Percentiles rank a stretch among this genome's conserved stretches.
Conservation (phyloP, 2,113 vertebrate species). For the Mola mola region DNA sequence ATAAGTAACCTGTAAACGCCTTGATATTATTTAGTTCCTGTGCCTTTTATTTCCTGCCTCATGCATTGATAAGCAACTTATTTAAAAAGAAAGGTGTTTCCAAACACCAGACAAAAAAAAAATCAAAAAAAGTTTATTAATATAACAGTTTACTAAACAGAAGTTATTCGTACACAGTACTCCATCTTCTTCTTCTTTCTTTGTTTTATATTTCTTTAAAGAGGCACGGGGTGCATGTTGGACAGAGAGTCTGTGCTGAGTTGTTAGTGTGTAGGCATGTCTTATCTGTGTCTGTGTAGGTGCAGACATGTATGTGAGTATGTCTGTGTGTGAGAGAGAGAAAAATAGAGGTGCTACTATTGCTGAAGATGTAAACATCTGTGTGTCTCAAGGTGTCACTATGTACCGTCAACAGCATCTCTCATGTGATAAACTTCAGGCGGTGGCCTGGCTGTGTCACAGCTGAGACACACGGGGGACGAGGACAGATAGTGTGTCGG, state of each 20-base stretch:
- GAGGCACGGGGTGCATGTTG: neutral
- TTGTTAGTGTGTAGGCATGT: neutral
- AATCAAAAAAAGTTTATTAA: too few relatives aligned
- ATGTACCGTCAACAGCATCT: slow-evolving; percentile 29
- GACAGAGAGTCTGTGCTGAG: slow-evolving; percentile 6
- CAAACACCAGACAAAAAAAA: too few relatives aligned
- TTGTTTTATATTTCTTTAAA: too few relatives aligned
- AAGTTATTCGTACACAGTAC: too few relatives aligned
- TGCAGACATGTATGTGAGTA: neutral
- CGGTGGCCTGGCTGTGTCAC: slow-evolving; percentile 19
- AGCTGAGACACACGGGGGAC: slow-evolving; percentile 16
- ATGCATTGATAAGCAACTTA: too few relatives aligned
- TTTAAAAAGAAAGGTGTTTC: too few relatives aligned
- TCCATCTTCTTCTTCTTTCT: too few relatives aligned
- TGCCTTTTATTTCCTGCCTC: too few relatives aligned
- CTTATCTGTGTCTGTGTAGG: neutral
- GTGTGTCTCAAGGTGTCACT: slow-evolving; percentile 30
- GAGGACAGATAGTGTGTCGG: slow-evolving; percentile 33
- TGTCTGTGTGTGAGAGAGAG: neutral
- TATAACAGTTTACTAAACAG: too few relatives aligned
- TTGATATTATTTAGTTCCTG: too few relatives aligned
- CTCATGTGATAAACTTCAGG: slow-evolving; percentile 27
- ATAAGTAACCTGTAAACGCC: too few relatives aligned
- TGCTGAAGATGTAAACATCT: slow-evolving; percentile 29
- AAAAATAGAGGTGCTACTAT: too few relatives aligned